Base-by-base conservation (phyloP, 2,888 invertebrate genomes). In the Eupithecia insigniata region DNA sequence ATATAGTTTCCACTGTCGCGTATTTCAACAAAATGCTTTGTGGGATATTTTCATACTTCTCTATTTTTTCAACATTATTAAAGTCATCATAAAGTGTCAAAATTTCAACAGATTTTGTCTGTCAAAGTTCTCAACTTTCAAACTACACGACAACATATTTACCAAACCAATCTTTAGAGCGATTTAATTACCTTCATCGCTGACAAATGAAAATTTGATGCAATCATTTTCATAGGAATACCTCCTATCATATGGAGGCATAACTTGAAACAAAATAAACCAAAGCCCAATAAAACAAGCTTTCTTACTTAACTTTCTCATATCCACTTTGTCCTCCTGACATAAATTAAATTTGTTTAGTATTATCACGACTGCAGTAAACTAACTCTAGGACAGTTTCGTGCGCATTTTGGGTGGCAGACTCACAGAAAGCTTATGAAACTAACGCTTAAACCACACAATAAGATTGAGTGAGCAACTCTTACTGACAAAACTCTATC, bases 291-390 rank as follows among this genome's bases (percentile, higher is more conserved):
- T n/a, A n/a, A n/a, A n/a, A 55, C 26, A 26, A 55, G 55, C 22
- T 55, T 55, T 26, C 51, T 51, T 51, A 46, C n/a, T 46, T 46
- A n/a, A 46, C 51, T 22, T 18, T 26, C 34, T 36, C 68, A 26
- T 60, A 71, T 67, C 88, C 89, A 85, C 82, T 88, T 89, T 91
- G 90, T 92, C 90, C 92, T 92, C 91, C 88, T 87, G 86, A 90
- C 87, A 89, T 64, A 89, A 87, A 84, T 83, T 82, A 86, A 86
- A 51, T 87, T 89, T 89, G 89, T 84, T 34, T 88, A 89, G 85
- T 87, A 85, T 83, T 80, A 85, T 87, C 84, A 89, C 82, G 93
- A 93, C 92, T 93, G 92, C 92, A 91, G 90, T 90, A 90, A 90
- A 88, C 22, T 66, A 46, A 12, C 62, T 55, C 30, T 28, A 30